Conservation (phyloP, 2,113 vertebrate species). For the Laticauda colubrina region DNA sequence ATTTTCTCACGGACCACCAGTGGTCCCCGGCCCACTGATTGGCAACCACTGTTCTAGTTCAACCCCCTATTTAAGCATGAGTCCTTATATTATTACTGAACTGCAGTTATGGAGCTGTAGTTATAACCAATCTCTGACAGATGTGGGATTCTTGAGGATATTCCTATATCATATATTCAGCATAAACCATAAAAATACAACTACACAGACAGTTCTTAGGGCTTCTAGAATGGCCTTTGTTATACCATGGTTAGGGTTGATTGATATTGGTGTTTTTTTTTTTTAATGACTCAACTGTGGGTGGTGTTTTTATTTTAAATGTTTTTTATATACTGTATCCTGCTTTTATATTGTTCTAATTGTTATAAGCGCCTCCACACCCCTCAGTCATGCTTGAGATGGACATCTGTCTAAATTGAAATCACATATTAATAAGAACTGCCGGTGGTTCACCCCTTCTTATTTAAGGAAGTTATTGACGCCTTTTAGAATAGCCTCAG, state of each 20-base stretch:
- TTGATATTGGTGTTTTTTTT: neutral
- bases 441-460: neutral
- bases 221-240: neutral
- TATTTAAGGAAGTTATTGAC: neutral
- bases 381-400: neutral
- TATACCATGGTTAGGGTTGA: neutral
- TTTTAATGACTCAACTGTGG: neutral
- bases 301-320: neutral
- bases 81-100: neutral
- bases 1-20: too few relatives aligned
- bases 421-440: neutral
- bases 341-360: neutral
- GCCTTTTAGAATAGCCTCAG: neutral
- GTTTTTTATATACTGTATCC: neutral
- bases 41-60: too few relatives aligned
- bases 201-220: neutral
- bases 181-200: neutral
- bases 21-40: too few relatives aligned
- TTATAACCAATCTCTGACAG: neutral
- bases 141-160: neutral
- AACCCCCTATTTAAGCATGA: neutral
- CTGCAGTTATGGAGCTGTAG: neutral
- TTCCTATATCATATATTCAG: neutral
- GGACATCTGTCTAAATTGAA: neutral
- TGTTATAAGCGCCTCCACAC: neutral